A percentile compares a stretch with the other conserved stretches of the same genome.
phyloP scores from a whole-genome alignment of 2,888 invertebrate species.

The Nomada goodeniana region DNA sequence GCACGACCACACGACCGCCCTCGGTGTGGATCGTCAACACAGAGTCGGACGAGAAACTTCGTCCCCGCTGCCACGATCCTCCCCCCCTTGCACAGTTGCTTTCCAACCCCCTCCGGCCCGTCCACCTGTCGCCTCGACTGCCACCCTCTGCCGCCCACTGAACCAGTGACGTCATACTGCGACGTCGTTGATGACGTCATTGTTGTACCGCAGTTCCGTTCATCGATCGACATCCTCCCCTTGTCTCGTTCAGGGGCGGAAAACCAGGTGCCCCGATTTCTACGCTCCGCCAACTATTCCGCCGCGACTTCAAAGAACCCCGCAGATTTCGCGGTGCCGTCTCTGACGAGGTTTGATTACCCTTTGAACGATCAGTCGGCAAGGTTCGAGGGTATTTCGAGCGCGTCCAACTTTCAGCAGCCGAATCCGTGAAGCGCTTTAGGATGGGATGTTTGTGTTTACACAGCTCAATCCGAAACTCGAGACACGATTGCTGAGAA shows the following conservation, averaged over 20 bases:
- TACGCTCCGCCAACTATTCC: background rate
- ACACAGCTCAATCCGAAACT: background rate
- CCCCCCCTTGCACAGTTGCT: conserved; percentile 65
- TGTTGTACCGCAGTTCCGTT: conserved; percentile 83
- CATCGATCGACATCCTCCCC: conserved; percentile 76
- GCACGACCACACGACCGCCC: conserved; percentile 71
- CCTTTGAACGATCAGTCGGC: conserved; percentile 8
- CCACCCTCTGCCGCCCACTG: conserved; percentile 39
- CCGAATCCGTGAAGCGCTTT: background rate
- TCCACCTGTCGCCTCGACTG: conserved; percentile 77
- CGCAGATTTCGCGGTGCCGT: background rate
- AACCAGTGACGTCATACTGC: conserved; percentile 78
- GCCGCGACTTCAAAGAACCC: conserved; percentile 17
- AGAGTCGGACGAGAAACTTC: conserved; percentile 47
- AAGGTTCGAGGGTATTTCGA: conserved; percentile 18
- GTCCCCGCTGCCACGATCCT: conserved; percentile 40
- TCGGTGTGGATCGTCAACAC: conserved; percentile 72
- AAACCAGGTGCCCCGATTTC: conserved; percentile 38
- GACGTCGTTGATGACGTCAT: conserved; percentile 82
- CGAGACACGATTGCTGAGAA: background rate
- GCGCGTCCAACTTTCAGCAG: background rate
- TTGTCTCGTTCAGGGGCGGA: conserved; percentile 58
- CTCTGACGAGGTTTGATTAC: conserved; percentile 7
- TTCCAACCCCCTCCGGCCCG: conserved; percentile 76
- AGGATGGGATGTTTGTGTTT: background rate